phyloP scores from a whole-genome alignment of 2,113 vertebrate genomes.

The Centropus bengalensis region DNA sequence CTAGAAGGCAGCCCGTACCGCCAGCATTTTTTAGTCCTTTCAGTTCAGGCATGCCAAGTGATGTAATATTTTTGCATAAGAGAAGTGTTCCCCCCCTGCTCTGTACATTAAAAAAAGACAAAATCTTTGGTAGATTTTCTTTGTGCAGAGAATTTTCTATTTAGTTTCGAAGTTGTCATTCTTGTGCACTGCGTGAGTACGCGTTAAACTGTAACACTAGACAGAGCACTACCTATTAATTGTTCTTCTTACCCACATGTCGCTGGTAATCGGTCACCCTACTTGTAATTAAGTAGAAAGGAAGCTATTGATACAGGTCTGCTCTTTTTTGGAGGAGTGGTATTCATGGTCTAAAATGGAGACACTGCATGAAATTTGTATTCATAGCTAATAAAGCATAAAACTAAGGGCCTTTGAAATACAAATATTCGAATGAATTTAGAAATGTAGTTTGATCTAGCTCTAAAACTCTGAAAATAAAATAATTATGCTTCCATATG shows the following conservation, averaged over 20 bases:
- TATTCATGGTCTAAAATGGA: neutral
- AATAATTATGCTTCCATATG: neutral
- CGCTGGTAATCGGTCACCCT: neutral
- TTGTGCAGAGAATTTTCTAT: neutral
- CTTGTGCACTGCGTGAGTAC: neutral
- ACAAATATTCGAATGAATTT: neutral
- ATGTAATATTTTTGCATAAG: neutral
- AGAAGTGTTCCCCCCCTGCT: neutral
- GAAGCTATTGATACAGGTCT: neutral
- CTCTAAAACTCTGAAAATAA: slow-evolving; percentile 5
- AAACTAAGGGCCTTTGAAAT: slow-evolving; percentile 11
- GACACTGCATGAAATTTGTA: neutral
- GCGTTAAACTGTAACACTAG: neutral
- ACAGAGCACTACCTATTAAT: neutral
- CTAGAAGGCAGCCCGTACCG: neutral
- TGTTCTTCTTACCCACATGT: neutral
- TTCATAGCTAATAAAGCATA: neutral
- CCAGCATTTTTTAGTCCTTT: neutral
- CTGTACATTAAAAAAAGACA: neutral
- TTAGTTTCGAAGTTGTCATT: neutral
- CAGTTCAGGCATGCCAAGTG: neutral
- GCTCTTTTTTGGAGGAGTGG: neutral
- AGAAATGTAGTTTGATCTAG: neutral
- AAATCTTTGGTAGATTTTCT: neutral
- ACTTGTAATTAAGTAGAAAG: neutral